Evolutionary conservation across 2,113 vertebrate genomes (phyloP).

Genomic region (Suricata suricatta): DNA sequence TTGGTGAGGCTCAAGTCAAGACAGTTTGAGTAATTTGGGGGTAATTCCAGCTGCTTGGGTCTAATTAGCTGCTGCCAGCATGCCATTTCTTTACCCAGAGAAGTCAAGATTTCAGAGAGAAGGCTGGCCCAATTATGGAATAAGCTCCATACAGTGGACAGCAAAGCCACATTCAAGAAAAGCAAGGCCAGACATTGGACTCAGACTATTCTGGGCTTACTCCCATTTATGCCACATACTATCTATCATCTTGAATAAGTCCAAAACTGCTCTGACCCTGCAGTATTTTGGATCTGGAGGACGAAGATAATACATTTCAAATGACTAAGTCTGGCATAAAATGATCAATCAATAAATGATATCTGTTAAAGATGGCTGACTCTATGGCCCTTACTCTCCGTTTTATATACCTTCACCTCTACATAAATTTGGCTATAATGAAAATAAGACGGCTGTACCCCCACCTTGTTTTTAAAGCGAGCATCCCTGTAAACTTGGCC

Average conservation of each 20-base stretch:
- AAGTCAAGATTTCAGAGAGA: neutral
- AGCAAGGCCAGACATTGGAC: neutral
- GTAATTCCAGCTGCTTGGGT: neutral
- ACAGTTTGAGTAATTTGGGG: constrained; percentile 33
- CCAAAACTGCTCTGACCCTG: neutral
- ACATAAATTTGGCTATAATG: neutral
- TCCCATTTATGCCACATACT: neutral
- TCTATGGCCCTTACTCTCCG: neutral
- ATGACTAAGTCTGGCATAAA: neutral
- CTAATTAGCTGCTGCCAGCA: constrained; percentile 7
- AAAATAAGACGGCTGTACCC: neutral
- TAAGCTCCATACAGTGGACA: neutral
- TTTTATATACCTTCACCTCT: neutral
- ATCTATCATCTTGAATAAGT: neutral
- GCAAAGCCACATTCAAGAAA: neutral
- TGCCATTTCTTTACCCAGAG: neutral
- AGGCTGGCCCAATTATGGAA: neutral
- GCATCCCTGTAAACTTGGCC: neutral
- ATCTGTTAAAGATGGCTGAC: neutral
- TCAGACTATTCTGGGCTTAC: neutral
- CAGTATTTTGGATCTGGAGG: neutral
- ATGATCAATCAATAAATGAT: neutral
- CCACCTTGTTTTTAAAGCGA: neutral
- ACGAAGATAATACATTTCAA: neutral
- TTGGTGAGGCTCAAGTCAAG: neutral